phyloP scores from a whole-genome alignment of 2,113 vertebrate genomes.

The Semnornis frantzii region DNA sequence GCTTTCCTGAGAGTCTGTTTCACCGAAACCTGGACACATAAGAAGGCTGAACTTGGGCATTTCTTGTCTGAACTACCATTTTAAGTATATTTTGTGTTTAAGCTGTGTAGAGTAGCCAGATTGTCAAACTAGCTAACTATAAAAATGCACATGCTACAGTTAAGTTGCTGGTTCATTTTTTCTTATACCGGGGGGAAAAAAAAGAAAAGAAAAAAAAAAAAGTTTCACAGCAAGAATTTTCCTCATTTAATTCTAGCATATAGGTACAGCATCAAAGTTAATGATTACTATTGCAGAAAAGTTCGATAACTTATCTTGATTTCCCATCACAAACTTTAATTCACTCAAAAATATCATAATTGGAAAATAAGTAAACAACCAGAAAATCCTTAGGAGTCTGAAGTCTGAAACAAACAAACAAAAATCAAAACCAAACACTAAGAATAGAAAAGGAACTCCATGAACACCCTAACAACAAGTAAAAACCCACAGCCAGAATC shows the following conservation, averaged over 20 bases:
- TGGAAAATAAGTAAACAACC: background rate
- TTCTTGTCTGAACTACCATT: background rate
- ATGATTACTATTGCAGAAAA: background rate
- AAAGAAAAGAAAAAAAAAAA: too few species aligned
- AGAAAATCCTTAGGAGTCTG: background rate
- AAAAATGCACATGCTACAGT: background rate
- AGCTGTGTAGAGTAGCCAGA: background rate
- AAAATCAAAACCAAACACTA: background rate
- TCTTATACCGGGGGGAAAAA: background rate
- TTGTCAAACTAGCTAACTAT: background rate
- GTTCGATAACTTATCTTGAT: background rate
- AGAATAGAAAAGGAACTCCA: background rate
- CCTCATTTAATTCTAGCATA: background rate
- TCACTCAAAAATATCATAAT: background rate
- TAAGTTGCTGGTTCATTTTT: background rate
- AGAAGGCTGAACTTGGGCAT: background rate
- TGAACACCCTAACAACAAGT: background rate
- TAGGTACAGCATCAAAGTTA: background rate
- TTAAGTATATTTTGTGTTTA: background rate
- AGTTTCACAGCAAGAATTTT: background rate
- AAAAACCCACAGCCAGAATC: background rate
- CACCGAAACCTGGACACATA: too few species aligned
- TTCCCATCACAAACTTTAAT: background rate
- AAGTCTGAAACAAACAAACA: background rate
- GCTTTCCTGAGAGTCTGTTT: too few species aligned